These are phyloP conservation scores for Drosophila anomalipes DNA, from an alignment of 2,888 invertebrate genomes.

Conservation along the genomic window DNA sequence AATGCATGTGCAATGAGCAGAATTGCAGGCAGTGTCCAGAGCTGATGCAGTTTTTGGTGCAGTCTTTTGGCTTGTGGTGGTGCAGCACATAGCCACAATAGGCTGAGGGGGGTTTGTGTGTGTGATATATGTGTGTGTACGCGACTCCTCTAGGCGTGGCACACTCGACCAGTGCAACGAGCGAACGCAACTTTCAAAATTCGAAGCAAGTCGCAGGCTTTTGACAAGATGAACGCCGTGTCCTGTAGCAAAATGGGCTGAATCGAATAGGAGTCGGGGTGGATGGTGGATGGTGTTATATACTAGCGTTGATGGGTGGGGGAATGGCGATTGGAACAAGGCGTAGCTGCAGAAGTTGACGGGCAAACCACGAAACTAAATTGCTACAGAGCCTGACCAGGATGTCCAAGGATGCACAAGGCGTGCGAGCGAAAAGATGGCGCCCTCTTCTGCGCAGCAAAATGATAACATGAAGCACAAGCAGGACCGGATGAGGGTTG, in stretches of 20 bases:
- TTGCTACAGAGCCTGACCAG: slow-evolving; percentile 55
- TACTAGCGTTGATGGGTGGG: slow-evolving; percentile 30
- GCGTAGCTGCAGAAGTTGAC: slow-evolving; percentile 58
- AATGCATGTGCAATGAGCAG: slow-evolving; percentile 65
- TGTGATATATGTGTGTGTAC: slow-evolving; percentile 20
- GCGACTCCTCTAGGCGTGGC: slow-evolving; percentile 66
- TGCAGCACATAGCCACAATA: slow-evolving; percentile 30
- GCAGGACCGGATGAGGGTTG: slow-evolving; percentile 2
- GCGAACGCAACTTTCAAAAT: slow-evolving; percentile 50
- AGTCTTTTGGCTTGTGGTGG: slow-evolving; percentile 5
- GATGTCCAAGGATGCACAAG: slow-evolving; percentile 25
- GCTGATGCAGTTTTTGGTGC: slow-evolving; percentile 37
- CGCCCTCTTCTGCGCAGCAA: slow-evolving; percentile 70
- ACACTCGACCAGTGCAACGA: slow-evolving; percentile 24
- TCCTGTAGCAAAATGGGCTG: background rate
- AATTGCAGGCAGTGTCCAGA: slow-evolving; percentile 54
- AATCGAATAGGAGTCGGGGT: background rate
- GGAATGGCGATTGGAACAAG: slow-evolving; percentile 11
- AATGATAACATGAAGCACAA: slow-evolving; percentile 8
- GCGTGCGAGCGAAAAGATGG: slow-evolving; percentile 77
- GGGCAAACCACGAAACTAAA: slow-evolving; percentile 78
- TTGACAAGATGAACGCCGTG: slow-evolving; percentile 61
- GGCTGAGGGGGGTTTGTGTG: background rate
- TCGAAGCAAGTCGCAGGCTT: slow-evolving; percentile 60
- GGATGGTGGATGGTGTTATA: slow-evolving; percentile 41